Evolutionary conservation across 2,888 invertebrate species (phyloP).

Genomic region (Nemurella pictetii): DNA sequence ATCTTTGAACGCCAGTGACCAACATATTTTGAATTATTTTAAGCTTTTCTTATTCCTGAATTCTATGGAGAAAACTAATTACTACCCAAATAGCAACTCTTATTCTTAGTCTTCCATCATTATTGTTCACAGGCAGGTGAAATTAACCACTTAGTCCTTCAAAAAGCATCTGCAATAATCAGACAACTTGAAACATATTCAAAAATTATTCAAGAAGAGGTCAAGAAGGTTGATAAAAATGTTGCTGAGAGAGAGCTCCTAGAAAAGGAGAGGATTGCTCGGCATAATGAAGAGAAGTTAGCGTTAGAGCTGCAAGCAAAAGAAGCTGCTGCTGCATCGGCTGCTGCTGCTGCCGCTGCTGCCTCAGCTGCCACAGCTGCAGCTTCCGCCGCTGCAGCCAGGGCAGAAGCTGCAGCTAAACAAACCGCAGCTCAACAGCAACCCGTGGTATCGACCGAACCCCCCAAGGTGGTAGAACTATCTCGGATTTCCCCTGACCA

Average conservation of each 20-base stretch:
- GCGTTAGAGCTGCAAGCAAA: background rate
- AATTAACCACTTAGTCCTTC: conserved; percentile 47
- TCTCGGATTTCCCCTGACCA: conserved; percentile 42
- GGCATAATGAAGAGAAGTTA: background rate
- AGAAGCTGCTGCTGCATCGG: background rate
- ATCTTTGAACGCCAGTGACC: no score
- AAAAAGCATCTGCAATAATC: conserved; percentile 47
- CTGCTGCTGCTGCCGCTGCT: background rate
- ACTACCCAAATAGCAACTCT: background rate
- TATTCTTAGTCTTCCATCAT: no score
- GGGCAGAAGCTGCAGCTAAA: background rate
- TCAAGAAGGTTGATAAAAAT: conserved; percentile 23
- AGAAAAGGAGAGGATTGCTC: background rate
- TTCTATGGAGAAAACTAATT: background rate
- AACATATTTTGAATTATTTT: no score
- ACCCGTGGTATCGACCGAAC: background rate
- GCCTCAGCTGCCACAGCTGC: background rate
- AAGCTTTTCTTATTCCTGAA: no score
- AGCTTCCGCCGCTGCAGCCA: background rate
- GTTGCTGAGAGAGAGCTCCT: background rate
- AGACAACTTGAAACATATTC: conserved; percentile 47
- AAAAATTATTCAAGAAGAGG: conserved; percentile 46
- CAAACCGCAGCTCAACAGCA: conserved; percentile 29
- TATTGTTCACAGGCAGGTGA: conserved; percentile 47
- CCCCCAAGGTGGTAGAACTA: background rate